Evolutionary conservation across 92 coral and sea anemone genomes (phyloP).

Genomic region (Umimayanthus kanabou): DNA sequence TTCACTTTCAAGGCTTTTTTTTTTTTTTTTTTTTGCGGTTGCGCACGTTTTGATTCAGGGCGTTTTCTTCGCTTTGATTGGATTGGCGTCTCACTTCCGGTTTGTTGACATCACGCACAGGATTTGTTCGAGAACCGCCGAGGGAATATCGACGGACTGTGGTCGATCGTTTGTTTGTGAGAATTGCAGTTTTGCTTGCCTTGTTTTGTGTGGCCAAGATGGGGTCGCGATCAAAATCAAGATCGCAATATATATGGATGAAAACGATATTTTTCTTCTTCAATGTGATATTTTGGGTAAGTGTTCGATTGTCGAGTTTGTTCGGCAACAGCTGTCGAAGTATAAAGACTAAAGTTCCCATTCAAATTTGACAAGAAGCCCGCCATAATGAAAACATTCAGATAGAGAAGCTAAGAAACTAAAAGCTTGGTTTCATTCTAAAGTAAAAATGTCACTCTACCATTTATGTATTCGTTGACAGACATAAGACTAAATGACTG

Average conservation of each 20-base stretch:
- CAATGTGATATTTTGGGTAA: constrained; percentile 77
- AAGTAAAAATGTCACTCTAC: background rate
- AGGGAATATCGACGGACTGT: background rate
- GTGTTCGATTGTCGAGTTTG: constrained; percentile 25
- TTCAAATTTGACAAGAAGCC: background rate
- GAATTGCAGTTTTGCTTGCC: background rate
- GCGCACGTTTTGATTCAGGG: too few relatives aligned
- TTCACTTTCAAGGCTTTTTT: too few relatives aligned
- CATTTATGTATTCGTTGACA: background rate
- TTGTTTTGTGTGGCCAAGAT: background rate
- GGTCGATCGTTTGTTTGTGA: background rate
- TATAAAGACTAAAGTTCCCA: too few relatives aligned
- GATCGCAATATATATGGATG: constrained; percentile 57
- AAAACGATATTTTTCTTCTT: constrained; percentile 82
- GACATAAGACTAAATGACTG: background rate
- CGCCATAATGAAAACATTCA: background rate
- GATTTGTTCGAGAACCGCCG: constrained; percentile 10
- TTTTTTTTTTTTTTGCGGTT: too few relatives aligned
- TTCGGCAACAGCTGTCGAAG: constrained; percentile 12
- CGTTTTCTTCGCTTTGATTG: too few relatives aligned
- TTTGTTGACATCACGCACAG: constrained; percentile 14
- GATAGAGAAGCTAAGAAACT: background rate
- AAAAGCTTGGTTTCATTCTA: background rate
- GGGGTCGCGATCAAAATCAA: constrained; percentile 17
- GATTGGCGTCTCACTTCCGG: background rate